Evolutionary conservation across 2,888 invertebrate species (phyloP), one percentile per base, ranked within the genome.

Genomic region (Himalopsyche japonica): DNA sequence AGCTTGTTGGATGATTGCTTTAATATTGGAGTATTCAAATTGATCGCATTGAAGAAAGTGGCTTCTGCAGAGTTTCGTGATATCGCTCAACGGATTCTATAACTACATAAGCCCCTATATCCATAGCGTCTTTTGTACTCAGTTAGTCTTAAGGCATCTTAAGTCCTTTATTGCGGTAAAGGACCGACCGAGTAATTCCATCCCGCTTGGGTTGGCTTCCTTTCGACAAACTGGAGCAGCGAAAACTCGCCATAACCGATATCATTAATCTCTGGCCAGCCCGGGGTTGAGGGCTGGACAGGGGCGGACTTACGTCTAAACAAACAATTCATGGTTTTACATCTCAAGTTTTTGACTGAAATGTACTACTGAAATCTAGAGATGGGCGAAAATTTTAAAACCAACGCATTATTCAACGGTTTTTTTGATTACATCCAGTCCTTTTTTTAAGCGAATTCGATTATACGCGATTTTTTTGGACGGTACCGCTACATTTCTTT

Each of bases 201-300:
- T 24, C 27, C 70, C 37, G 76, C 76, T 48, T 37, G 76, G 80
- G 80, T 49, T 18, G 80, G 37, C 82, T 82, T 82, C 82, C 82
- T 78, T 43, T 47, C 79, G 82, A 78, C 82, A 79, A 82, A 82
- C 82, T 79, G 37, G 82, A 82, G 82, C 76, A 49, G 82, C 27
- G 70, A 70, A 27, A 70, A 70, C 32, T 78, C 81, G 34, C 43
- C 64, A 76, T 70, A 82, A 49, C 79, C 82, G 82, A 82, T 82
- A 82, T 79, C 82, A 79, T 82, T 82, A 82, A 82, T 82, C 82
- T 82, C 70, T 43, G 24, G 80, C 37, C n/a, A 49, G 82, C 48
- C 27, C 10, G 77, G 76, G 82, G 82, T 70, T 70, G 70, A 27
- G 70, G 15, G 27, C 70, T 70, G 70, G 70, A 70, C 70, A 70